Conservation (phyloP, 2,797 vertebrate genomes). For the Zalophus californianus region DNA sequence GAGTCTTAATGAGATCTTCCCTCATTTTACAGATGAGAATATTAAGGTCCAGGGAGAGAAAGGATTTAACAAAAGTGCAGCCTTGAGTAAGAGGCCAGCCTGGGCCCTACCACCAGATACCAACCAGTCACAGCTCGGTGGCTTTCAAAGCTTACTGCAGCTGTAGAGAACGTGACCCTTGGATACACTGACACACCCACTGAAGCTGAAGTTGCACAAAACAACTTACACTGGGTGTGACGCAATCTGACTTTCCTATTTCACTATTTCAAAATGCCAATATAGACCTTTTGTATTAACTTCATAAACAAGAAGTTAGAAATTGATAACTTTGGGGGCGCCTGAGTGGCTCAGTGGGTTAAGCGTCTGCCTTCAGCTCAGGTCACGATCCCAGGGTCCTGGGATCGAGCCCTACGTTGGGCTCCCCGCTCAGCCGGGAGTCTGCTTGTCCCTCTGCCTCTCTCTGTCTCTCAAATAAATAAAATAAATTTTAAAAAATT, state of each 20-base stretch:
- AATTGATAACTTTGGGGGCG: too few species aligned
- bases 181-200: background rate
- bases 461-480: too few species aligned
- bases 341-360: too few species aligned
- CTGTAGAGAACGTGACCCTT: background rate
- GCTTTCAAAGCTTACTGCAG: background rate
- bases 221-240: background rate
- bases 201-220: background rate
- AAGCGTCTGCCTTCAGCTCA: too few species aligned
- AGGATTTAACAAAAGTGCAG: background rate
- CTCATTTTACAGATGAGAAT: background rate
- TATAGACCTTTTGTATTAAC: background rate
- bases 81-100: background rate
- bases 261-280: background rate
- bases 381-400: too few species aligned
- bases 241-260: background rate
- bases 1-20: background rate
- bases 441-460: too few species aligned
- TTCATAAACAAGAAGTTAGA: background rate
- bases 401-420: too few species aligned
- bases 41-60: too few species aligned
- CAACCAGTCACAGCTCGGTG: background rate
- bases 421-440: too few species aligned
- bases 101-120: background rate
- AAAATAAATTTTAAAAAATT: too few species aligned